Conservation (phyloP, 2,888 invertebrate genomes). For the Autographa gamma region DNA sequence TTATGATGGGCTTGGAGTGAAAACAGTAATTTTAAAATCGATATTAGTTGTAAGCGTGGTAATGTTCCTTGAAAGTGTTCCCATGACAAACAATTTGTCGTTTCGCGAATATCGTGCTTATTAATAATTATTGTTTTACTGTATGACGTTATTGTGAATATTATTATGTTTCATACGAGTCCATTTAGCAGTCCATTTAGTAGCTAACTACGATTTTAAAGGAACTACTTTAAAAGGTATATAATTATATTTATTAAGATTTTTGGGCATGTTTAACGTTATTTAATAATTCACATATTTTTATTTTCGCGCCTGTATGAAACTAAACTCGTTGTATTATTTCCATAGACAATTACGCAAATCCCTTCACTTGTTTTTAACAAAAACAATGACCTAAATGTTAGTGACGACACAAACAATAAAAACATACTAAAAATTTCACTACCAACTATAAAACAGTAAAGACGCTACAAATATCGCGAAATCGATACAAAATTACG, state of each 20-base stretch:
- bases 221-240: no score
- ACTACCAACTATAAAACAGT: conserved; percentile 42
- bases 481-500: conserved; percentile 64
- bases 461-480: conserved; percentile 56
- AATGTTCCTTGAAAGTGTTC: conserved; percentile 55
- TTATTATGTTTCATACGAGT: no score
- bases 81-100: conserved; percentile 51
- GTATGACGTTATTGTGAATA: no score
- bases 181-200: no score
- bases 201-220: no score
- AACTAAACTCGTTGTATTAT: neutral
- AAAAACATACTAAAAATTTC: conserved; percentile 19
- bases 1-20: conserved; percentile 55
- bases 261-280: no score
- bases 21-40: conserved; percentile 59
- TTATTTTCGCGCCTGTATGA: no score
- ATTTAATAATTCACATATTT: no score
- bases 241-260: no score
- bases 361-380: neutral
- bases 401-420: conserved; percentile 6
- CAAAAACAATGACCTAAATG: conserved; percentile 1
- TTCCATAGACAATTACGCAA: neutral
- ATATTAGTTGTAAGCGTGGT: conserved; percentile 53
- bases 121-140: neutral
- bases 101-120: conserved; percentile 29